Evolutionary conservation across 2,797 vertebrate genomes (phyloP), one percentile per base, ranked within the genome.

Genomic region (Kryptolebias ocellatus): DNA sequence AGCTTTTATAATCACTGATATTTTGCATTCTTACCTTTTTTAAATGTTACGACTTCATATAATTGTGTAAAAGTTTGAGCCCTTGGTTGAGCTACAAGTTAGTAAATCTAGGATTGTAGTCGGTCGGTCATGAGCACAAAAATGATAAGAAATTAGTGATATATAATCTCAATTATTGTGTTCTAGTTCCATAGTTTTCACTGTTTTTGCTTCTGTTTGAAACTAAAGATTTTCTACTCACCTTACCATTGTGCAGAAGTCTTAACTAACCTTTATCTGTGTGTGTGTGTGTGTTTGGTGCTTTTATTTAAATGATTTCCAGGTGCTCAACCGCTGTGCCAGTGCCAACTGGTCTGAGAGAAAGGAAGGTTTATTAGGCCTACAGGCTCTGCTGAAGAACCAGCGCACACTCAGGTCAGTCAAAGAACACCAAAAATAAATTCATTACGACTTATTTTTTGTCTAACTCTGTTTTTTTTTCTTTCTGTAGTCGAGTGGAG

Each of bases 341-440:
- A 98, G 97, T 66, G 93, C 96, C 85, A 99, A 98, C 87, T 99
- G 96, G 97, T 98, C 97, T 15, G 98, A 98, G 84, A 95, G 97
- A 83, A 98, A 99, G 65, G 97, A 99, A 83, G 97, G 98, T 1
- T 94, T 99, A 5, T 76, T 98, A 44, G 98, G 97, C 39, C 92
- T 99, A 5, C 98, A 99, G 76, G 95, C 95, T 15, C 89, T 99
- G 45, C 45, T 99, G 0, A 98, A 97, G 91, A 98, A 96, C 85
- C 97, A 98, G 81, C 95, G 97, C 65, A 97, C 95, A 18, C 95
- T 99, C 79, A 98, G 98, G 98, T 90, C 53, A 61, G 83, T 59
- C 49, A 14, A 50, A 20, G 17, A 44, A 24, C 50, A 50, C 14
- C 27, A 15, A 10, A 2, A 10, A n/a, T 28, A 7, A 51, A 37